Base-by-base conservation (phyloP, 2,113 vertebrate species). In the Hemibagrus wyckioides region DNA sequence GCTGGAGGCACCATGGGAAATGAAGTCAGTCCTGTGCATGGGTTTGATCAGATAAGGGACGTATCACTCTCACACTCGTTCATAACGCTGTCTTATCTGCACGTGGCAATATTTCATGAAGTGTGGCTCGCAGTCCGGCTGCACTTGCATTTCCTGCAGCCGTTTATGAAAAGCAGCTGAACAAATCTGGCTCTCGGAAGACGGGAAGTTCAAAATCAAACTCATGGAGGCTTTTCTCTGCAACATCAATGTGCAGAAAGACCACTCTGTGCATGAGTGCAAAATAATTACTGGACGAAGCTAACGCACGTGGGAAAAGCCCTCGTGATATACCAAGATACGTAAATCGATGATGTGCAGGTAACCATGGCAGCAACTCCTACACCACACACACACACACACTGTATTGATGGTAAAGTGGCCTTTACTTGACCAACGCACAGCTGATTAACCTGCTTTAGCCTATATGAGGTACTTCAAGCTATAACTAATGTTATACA, bases 1-100 rank as follows among this genome's bases (percentile, higher is more conserved):
- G 39, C 86, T 6, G 3, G 80, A 76, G 86, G 71, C 86, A 76
- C 81, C 69, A 52, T 83, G 86, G 86, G 86, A 87, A 87, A 87
- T 83, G 69, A 87, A 83, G 86, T 87, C 81, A 63, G 86, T 83
- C 56, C 54, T 65, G 69, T 50, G 69, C 81, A 39, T 19, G 44
- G 86, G n/a, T 65, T 77, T 63, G 54, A 87, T 87, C 80, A 83
- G 86, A 87, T 87, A 87, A 76, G 39, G 28, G 57, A 63, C 81
- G 77, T 87, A 87, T 87, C 86, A 50, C 81, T 87, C 56, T 39
- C 28, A 36, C 17, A 48, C 57, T 87, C 80, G 39, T 10, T 76
- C 80, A 87, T 76, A 87, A 87, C 67, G 2, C 54, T 19, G 36
- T 80, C 36, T 82, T 87, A 87, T 87, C 85, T 82, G 30, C 41